These are phyloP conservation scores for Borostomias antarcticus DNA, from an alignment of 2,797 vertebrate species.

Conservation along the genomic window DNA sequence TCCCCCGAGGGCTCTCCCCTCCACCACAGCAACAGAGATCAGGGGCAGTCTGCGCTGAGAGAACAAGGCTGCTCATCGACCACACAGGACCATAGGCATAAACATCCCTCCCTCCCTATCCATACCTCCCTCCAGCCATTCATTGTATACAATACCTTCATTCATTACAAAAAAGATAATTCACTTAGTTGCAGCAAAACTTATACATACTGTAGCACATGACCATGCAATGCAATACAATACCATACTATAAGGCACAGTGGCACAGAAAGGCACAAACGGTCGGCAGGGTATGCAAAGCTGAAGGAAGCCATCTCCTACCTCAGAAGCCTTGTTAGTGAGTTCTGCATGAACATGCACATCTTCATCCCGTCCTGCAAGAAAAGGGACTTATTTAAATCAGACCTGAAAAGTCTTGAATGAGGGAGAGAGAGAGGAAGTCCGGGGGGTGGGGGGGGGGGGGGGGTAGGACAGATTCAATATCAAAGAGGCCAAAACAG, in stretches of 20 bases:
- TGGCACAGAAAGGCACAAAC: too few relatives aligned
- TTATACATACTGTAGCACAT: too few relatives aligned
- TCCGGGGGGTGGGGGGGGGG: too few relatives aligned
- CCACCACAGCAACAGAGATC: conserved; percentile 90
- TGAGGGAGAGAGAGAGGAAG: neutral
- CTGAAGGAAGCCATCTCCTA: conserved; percentile 57
- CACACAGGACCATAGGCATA: neutral
- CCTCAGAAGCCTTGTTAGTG: conserved; percentile 90
- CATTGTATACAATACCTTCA: neutral
- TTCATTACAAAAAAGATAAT: too few relatives aligned
- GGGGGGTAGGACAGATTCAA: neutral
- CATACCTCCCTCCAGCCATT: neutral
- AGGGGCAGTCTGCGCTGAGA: conserved; percentile 85
- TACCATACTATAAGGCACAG: too few relatives aligned
- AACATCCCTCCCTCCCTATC: neutral
- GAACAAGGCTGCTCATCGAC: conserved; percentile 24
- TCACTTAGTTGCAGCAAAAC: too few relatives aligned
- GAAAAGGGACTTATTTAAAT: conserved; percentile 16
- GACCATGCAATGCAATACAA: too few relatives aligned
- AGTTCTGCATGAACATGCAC: conserved; percentile 97
- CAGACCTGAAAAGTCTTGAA: neutral
- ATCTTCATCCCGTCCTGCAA: conserved; percentile 90
- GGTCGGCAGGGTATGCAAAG: too few relatives aligned
- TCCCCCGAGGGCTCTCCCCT: conserved; percentile 91
- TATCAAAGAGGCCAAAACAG: neutral